Conservation (phyloP, 1,140 invertebrate genomes). For the Conus ventricosus region DNA sequence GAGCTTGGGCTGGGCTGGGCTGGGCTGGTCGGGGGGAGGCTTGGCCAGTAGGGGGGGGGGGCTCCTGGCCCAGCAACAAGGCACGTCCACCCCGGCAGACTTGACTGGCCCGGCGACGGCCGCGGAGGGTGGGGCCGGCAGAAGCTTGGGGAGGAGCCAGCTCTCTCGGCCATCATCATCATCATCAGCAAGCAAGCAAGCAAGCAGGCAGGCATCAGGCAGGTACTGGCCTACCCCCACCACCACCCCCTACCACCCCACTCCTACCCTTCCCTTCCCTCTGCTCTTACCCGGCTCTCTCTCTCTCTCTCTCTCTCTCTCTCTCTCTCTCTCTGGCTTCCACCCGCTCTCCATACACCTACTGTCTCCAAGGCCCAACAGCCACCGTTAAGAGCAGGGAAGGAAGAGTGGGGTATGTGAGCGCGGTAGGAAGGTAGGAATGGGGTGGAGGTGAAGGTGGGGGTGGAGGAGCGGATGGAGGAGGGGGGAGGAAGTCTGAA, state of each 20-base stretch:
- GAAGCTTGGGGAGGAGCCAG: not conserved
- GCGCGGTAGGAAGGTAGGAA: not conserved
- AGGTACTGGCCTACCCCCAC: not conserved
- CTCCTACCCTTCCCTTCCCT: conserved; percentile 13
- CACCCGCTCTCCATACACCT: no score
- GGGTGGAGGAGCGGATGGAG: not conserved
- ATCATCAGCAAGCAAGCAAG: no score
- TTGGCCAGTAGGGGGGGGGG: no score
- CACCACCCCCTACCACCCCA: conserved; percentile 19
- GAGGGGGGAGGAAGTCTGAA: not conserved
- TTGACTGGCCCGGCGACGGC: not conserved
- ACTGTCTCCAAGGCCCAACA: not conserved
- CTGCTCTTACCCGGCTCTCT: not conserved
- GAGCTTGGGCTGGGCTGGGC: no score
- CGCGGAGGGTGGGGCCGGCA: not conserved
- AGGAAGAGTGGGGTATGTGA: not conserved
- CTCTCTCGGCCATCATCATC: not conserved
- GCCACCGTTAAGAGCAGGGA: not conserved
- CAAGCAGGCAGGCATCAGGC: no score
- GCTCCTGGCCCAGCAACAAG: not conserved
- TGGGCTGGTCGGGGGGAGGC: no score
- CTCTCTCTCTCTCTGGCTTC: not conserved
- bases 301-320: not conserved
- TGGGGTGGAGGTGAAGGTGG: not conserved
- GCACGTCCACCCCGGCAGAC: not conserved